phyloP scores from a whole-genome alignment of 2,113 vertebrate species.

The Neomonachus schauinslandi region DNA sequence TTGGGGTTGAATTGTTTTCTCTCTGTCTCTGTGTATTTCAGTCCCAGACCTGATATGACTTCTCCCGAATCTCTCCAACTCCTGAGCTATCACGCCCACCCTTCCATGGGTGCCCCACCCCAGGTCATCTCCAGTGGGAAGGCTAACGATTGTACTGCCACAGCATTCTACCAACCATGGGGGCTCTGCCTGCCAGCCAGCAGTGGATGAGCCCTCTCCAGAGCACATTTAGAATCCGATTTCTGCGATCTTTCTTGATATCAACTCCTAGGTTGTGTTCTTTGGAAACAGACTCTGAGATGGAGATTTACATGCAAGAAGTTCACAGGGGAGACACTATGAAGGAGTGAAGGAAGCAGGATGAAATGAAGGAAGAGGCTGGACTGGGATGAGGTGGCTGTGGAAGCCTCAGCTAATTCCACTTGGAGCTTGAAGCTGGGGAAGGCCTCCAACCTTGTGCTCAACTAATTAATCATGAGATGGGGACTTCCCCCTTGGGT shows the following conservation, averaged over 20 bases:
- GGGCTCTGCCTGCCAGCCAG: neutral
- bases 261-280: neutral
- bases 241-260: neutral
- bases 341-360: neutral
- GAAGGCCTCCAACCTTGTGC: neutral
- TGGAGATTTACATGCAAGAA: neutral
- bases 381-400: neutral
- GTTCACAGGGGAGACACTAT: neutral
- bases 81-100: neutral
- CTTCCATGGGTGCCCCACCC: neutral
- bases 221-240: neutral
- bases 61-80: neutral
- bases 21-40: neutral
- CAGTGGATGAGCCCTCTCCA: neutral
- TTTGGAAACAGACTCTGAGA: neutral
- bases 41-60: neutral
- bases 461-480: neutral
- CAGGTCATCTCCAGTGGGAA: neutral
- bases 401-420: neutral
- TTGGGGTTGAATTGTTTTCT: neutral
- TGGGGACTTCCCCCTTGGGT: neutral
- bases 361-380: neutral
- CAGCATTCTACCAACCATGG: fast-evolving
- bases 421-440: neutral
- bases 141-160: neutral